phyloP scores from a whole-genome alignment of 2,797 vertebrate species.

The Liasis olivaceus region DNA sequence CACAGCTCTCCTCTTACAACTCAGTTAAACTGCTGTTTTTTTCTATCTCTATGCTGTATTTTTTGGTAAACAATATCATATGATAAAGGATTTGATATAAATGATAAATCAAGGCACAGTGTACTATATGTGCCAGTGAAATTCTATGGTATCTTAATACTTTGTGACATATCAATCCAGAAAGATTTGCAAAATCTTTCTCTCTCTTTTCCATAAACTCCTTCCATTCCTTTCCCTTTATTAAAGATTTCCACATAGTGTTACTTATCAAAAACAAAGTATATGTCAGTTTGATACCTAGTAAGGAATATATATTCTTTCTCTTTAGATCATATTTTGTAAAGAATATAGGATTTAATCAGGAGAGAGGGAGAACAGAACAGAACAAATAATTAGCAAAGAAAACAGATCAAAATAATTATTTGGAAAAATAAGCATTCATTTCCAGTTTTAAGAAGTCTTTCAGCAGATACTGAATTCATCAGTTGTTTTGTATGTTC shows the following conservation, averaged over 20 bases:
- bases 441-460: constrained; percentile 57
- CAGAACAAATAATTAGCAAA: constrained; percentile 76
- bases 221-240: not conserved
- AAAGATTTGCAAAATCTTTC: constrained; percentile 67
- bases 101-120: constrained; percentile 67
- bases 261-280: constrained; percentile 77
- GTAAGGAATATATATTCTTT: constrained; percentile 61
- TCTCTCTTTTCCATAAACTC: not conserved
- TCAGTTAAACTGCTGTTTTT: constrained; percentile 69
- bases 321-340: no score
- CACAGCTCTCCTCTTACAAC: not conserved
- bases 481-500: constrained; percentile 39
- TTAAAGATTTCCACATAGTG: constrained; percentile 73
- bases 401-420: constrained; percentile 72
- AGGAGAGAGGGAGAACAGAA: constrained; percentile 63
- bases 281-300: constrained; percentile 75
- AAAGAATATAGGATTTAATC: constrained; percentile 63
- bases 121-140: constrained; percentile 61
- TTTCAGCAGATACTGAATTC: constrained; percentile 59
- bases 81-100: constrained; percentile 72
- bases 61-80: constrained; percentile 76
- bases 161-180: constrained; percentile 71
- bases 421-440: constrained; percentile 56
- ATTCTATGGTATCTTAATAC: constrained; percentile 70
- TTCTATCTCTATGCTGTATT: constrained; percentile 63